These are phyloP conservation scores for Vollenhovia emeryi DNA, from an alignment of 1,140 invertebrate genomes.

Conservation along the genomic window DNA sequence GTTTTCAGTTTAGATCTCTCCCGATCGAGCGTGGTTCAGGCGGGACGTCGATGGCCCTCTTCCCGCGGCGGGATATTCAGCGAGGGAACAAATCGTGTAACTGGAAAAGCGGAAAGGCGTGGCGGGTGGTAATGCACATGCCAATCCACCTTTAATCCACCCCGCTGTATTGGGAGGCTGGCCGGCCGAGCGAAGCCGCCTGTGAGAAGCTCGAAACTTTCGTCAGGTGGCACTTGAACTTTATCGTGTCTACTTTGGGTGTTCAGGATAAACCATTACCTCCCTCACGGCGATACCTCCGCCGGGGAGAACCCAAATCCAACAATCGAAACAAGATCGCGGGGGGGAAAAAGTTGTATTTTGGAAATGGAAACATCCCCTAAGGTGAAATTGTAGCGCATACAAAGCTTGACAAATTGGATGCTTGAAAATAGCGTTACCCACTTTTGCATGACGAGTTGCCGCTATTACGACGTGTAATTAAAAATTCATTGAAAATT, in stretches of 20 bases:
- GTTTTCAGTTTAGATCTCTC: background rate
- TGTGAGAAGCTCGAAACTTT: constrained; percentile 62
- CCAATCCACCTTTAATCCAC: constrained; percentile 55
- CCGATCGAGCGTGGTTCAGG: background rate
- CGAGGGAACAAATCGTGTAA: constrained; percentile 36
- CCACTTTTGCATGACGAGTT: constrained; percentile 14
- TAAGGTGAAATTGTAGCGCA: background rate
- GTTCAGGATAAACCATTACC: constrained; percentile 46
- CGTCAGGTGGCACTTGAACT: constrained; percentile 58
- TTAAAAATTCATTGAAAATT: constrained; percentile 41
- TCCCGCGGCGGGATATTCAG: constrained; percentile 18
- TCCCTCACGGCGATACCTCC: constrained; percentile 36
- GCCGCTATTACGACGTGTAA: constrained; percentile 9
- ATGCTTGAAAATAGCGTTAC: background rate
- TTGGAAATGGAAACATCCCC: background rate
- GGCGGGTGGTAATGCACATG: constrained; percentile 46
- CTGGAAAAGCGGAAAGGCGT: constrained; percentile 6
- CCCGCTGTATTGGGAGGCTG: constrained; percentile 22
- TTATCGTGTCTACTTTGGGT: constrained; percentile 56
- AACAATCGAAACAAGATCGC: constrained; percentile 40
- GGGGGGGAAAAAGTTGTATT: constrained; percentile 15
- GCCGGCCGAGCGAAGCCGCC: constrained; percentile 13
- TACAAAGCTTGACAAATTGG: constrained; percentile 21
- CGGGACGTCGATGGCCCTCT: constrained; percentile 3
- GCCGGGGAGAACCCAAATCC: constrained; percentile 35